phyloP scores from a whole-genome alignment of 23 tunicate genomes.

The Diplosoma virens region DNA sequence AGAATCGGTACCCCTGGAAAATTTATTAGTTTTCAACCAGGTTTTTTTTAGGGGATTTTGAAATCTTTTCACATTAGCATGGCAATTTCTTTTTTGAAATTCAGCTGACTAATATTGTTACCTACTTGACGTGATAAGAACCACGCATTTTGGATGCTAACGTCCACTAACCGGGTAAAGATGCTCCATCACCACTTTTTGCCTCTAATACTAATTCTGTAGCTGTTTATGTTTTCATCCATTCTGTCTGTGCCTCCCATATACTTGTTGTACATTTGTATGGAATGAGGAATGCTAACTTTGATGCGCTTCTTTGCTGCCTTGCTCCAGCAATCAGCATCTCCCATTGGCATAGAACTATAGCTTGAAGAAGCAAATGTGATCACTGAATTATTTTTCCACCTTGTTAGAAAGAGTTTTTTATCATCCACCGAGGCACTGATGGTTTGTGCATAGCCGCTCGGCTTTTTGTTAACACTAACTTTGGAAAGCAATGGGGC shows the following conservation, averaged over 20 bases:
- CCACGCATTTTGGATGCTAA: constrained; percentile 22
- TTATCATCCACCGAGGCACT: too few species aligned
- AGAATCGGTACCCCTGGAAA: too few species aligned
- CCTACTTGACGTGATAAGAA: background rate
- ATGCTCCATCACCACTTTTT: constrained; percentile 3
- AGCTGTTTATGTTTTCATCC: background rate
- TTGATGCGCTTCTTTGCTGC: background rate
- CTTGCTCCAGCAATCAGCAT: background rate
- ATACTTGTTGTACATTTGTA: background rate
- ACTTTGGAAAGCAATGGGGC: too few species aligned
- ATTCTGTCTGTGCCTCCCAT: constrained; percentile 14
- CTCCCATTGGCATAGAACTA: background rate
- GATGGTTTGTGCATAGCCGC: too few species aligned
- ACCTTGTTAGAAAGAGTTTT: background rate
- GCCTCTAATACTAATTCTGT: constrained; percentile 16
- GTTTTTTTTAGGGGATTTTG: too few species aligned
- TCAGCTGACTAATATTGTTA: background rate
- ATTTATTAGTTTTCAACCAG: too few species aligned
- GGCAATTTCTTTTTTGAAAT: constrained; percentile 2
- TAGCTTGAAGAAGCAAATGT: background rate
- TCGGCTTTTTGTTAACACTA: too few species aligned
- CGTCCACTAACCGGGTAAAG: constrained; percentile 9
- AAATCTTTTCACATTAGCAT: too few species aligned
- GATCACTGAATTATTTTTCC: constrained; percentile 1
- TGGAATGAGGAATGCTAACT: background rate